phyloP scores from a whole-genome alignment of 2,797 vertebrate genomes.

The Catharus ustulatus region DNA sequence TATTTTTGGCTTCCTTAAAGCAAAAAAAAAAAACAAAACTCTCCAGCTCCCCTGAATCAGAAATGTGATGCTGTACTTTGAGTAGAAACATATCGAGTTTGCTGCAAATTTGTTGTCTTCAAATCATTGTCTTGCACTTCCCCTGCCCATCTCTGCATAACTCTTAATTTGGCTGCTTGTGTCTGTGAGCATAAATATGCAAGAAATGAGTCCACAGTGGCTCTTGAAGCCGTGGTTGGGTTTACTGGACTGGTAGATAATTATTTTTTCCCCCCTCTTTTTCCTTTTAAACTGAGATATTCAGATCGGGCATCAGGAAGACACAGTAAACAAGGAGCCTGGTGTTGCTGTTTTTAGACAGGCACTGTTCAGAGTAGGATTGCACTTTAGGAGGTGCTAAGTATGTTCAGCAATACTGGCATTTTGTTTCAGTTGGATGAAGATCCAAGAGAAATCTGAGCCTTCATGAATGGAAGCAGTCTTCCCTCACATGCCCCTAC shows the following conservation, averaged over 20 bases:
- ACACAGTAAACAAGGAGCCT: conserved; percentile 17
- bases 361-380: neutral
- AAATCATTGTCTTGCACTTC: neutral
- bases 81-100: neutral
- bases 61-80: neutral
- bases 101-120: conserved; percentile 18
- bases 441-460: conserved; percentile 10
- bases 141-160: neutral
- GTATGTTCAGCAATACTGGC: conserved; percentile 44
- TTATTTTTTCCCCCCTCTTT: neutral
- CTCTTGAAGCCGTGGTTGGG: neutral
- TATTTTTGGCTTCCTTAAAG: conserved; percentile 5
- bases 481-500: neutral
- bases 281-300: neutral
- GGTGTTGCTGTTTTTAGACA: neutral
- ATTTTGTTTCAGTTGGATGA: conserved; percentile 14
- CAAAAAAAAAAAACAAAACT: neutral
- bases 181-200: neutral
- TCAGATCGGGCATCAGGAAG: neutral
- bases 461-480: neutral
- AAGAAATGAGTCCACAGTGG: neutral
- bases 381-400: conserved; percentile 38
- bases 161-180: neutral
- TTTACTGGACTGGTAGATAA: neutral
- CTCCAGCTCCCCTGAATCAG: neutral